Evolutionary conservation across 2,888 invertebrate species (phyloP).

Genomic region (Hyles lineata): DNA sequence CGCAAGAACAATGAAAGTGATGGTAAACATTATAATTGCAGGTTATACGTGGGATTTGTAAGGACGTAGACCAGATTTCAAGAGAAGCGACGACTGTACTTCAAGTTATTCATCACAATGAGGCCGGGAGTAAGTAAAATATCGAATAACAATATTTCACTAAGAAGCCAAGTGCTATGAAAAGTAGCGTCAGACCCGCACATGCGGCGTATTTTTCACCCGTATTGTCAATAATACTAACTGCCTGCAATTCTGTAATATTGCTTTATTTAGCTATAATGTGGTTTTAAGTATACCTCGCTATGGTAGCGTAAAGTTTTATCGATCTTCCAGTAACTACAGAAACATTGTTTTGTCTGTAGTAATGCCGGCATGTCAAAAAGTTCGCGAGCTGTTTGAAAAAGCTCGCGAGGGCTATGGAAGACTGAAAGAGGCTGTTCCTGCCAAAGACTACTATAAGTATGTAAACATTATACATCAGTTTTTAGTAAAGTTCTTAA

Average conservation of each 20-base stretch:
- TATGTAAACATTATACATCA: conserved; percentile 48
- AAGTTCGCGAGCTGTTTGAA: conserved; percentile 87
- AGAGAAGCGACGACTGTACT: conserved; percentile 91
- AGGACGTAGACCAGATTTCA: conserved; percentile 91
- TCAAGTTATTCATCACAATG: conserved; percentile 92
- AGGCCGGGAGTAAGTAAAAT: conserved; percentile 86
- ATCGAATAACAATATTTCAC: not conserved
- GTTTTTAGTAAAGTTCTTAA: not conserved
- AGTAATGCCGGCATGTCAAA: conserved; percentile 87
- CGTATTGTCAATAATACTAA: no score
- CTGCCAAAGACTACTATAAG: conserved; percentile 92
- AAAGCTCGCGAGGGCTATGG: conserved; percentile 87
- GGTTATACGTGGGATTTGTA: conserved; percentile 89
- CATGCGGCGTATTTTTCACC: not conserved
- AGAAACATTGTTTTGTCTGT: conserved; percentile 33
- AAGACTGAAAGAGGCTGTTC: conserved; percentile 87
- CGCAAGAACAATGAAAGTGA: no score
- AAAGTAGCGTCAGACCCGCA: not conserved
- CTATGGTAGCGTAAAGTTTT: not conserved
- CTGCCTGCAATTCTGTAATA: no score
- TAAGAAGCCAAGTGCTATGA: not conserved
- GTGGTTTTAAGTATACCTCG: no score
- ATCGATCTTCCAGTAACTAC: not conserved
- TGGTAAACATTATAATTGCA: conserved; percentile 52
- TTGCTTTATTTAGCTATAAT: no score